Evolutionary conservation across 1,140 invertebrate species (phyloP).

Genomic region (Meloidogyne hapla): DNA sequence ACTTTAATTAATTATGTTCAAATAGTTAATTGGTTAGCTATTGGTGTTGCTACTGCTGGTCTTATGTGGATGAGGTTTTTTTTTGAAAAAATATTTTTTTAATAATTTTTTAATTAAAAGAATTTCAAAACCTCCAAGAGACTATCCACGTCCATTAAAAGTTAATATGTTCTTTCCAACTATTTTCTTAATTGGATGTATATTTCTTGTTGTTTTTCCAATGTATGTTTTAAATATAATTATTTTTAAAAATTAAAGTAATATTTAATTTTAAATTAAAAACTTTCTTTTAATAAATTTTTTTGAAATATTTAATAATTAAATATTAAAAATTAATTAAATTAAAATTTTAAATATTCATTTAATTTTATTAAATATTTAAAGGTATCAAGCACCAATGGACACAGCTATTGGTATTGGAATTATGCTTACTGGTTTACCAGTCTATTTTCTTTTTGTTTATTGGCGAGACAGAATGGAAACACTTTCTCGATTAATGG

Average conservation of each 20-base stretch:
- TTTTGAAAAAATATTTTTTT: constrained; percentile 22
- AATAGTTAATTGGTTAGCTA: constrained; percentile 96
- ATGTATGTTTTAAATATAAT: constrained; percentile 69
- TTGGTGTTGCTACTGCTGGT: constrained; percentile 89
- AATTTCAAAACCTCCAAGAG: constrained; percentile 37
- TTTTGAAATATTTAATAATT: neutral
- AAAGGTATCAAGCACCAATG: constrained; percentile 75
- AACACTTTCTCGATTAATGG: constrained; percentile 39
- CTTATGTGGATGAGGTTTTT: constrained; percentile 80
- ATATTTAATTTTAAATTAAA: no score
- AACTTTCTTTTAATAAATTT: neutral
- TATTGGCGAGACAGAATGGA: constrained; percentile 39
- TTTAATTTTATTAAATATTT: no score
- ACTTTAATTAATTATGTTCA: constrained; percentile 77
- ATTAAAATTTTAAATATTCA: neutral
- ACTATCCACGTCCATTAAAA: constrained; percentile 53
- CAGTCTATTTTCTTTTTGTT: constrained; percentile 80
- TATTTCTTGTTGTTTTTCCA: constrained; percentile 91
- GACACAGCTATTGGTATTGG: constrained; percentile 84
- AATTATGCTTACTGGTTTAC: constrained; percentile 83
- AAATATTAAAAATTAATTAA: no score
- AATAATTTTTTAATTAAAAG: constrained; percentile 38
- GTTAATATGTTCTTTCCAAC: constrained; percentile 75
- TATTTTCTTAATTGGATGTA: constrained; percentile 82
- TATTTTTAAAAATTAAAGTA: no score